Evolutionary conservation across 2,888 invertebrate genomes (phyloP).

Genomic region (Tenthredo distinguenda): DNA sequence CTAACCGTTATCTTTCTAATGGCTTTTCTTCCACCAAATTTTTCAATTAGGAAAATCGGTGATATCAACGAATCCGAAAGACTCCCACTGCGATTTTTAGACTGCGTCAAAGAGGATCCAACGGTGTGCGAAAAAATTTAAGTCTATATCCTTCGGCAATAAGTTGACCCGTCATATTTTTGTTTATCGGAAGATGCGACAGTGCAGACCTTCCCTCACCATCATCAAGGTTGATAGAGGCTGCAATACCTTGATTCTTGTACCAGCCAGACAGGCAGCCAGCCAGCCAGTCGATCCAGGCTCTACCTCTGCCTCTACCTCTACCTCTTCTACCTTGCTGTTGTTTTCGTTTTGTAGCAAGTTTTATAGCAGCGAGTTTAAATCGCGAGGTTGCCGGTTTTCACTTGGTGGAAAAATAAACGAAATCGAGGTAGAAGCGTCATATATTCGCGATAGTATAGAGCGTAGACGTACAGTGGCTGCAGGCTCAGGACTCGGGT

Average conservation of each 20-base stretch:
- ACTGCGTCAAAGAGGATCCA: not conserved
- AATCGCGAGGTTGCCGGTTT: slow-evolving; percentile 73
- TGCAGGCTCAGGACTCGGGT: not conserved
- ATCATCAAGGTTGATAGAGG: slow-evolving; percentile 40
- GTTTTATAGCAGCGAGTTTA: slow-evolving; percentile 66
- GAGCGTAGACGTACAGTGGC: not conserved
- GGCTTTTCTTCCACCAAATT: not conserved
- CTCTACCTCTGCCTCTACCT: slow-evolving; percentile 12
- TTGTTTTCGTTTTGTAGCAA: slow-evolving; percentile 69
- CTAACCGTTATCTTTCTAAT: not conserved
- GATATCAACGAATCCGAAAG: not conserved
- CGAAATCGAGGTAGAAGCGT: slow-evolving; percentile 56
- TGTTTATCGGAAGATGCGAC: slow-evolving; percentile 16
- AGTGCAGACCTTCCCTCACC: not conserved
- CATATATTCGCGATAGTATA: slow-evolving; percentile 24
- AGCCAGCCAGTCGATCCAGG: slow-evolving; percentile 38
- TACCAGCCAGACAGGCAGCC: slow-evolving; percentile 25
- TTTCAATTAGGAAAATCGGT: not conserved
- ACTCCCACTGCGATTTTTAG: not conserved
- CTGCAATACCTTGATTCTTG: slow-evolving; percentile 16
- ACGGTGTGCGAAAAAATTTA: not conserved
- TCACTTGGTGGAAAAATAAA: slow-evolving; percentile 63
- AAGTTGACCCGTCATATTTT: not conserved
- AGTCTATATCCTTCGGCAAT: not conserved
- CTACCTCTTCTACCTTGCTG: slow-evolving; percentile 55